phyloP scores from a whole-genome alignment of 2,888 invertebrate genomes.

The Dynastes tityus region DNA sequence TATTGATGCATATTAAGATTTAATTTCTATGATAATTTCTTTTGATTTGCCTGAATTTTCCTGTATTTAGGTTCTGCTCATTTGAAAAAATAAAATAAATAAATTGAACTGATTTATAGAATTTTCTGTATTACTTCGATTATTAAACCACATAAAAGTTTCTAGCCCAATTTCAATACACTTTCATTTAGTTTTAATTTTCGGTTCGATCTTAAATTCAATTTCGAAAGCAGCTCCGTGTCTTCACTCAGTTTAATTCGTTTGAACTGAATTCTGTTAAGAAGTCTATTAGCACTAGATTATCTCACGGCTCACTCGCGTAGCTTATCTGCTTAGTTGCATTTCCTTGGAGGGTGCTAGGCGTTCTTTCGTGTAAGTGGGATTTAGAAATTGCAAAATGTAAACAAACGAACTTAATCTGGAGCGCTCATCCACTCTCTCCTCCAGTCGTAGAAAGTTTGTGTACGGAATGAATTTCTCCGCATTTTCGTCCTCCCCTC shows the following conservation, averaged over 20 bases:
- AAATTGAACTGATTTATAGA: too few relatives aligned
- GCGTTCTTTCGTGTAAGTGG: constrained; percentile 14
- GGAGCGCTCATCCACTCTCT: neutral
- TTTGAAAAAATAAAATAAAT: too few relatives aligned
- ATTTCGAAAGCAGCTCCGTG: neutral
- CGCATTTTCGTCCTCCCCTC: neutral
- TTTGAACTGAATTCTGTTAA: constrained; percentile 9
- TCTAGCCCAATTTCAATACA: too few relatives aligned
- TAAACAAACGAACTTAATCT: constrained; percentile 35
- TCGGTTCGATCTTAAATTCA: constrained; percentile 1
- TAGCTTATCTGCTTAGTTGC: constrained; percentile 19
- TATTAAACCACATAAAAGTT: too few relatives aligned
- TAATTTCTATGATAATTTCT: too few relatives aligned
- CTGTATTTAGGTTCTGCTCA: too few relatives aligned
- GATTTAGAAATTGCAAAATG: constrained; percentile 36
- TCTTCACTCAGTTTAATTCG: constrained; percentile 15
- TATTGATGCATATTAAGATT: too few relatives aligned
- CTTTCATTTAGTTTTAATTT: too few relatives aligned
- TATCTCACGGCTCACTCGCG: constrained; percentile 9
- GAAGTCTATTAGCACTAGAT: constrained; percentile 20
- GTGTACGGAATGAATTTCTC: neutral
- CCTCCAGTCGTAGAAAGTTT: constrained; percentile 9
- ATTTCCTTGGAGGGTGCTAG: neutral
- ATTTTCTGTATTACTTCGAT: too few relatives aligned
- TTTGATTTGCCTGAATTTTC: too few relatives aligned